Percentiles rank a stretch among this genome's conserved stretches.
Conservation (phyloP, 1,140 invertebrate species). For the Trachelipus rathkii region DNA sequence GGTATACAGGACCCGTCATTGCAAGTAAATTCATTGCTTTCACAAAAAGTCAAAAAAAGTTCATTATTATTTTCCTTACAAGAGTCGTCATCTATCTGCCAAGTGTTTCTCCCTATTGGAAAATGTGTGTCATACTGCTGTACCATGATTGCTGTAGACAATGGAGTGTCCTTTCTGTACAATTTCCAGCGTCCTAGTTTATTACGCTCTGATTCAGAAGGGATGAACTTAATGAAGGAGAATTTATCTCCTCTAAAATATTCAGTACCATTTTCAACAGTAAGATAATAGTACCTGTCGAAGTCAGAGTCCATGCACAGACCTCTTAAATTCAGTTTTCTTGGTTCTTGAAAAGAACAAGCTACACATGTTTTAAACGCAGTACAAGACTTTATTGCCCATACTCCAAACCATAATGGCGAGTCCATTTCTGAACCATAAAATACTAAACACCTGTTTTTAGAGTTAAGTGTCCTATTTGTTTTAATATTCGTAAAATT, state of each 20-base stretch:
- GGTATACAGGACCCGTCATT: neutral
- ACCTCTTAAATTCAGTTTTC: neutral
- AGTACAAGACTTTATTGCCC: neutral
- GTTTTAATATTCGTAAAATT: neutral
- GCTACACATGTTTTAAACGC: neutral
- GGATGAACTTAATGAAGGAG: neutral
- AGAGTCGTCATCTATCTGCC: neutral
- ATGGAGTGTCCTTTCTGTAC: neutral
- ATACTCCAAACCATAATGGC: neutral
- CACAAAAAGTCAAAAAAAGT: neutral
- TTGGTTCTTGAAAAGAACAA: neutral
- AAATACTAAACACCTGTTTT: neutral
- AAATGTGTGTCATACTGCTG: neutral
- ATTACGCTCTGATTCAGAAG: neutral
- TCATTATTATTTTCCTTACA: neutral
- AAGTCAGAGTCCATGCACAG: neutral
- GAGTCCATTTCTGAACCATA: neutral
- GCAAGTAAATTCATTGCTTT: neutral
- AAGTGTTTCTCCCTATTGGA: neutral
- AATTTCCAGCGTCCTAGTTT: neutral
- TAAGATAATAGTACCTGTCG: neutral
- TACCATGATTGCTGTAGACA: neutral
- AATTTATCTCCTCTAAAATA: neutral
- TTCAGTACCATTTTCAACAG: neutral
- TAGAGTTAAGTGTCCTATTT: neutral